Evolutionary conservation across 2,113 vertebrate genomes (phyloP).

Genomic region (Camelus bactrianus): DNA sequence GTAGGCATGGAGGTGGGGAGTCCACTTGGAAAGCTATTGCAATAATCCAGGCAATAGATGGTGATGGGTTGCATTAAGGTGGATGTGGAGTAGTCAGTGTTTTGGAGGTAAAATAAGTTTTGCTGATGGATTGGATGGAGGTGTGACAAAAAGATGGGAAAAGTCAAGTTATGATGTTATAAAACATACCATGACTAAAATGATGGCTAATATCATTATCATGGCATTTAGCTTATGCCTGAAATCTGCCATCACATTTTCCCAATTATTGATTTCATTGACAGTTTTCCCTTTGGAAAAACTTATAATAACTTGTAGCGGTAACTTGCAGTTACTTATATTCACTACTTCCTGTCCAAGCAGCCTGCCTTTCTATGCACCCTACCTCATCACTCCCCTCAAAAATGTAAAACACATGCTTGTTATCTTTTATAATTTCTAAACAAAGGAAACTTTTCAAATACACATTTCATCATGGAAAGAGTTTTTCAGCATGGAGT

Average conservation of each 20-base stretch:
- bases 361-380: neutral
- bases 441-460: neutral
- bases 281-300: slow-evolving; percentile 1
- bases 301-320: neutral
- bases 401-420: neutral
- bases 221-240: neutral
- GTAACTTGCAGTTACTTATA: neutral
- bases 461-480: neutral
- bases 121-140: neutral
- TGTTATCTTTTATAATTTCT: slow-evolving; percentile 5
- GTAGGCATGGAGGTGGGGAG: neutral
- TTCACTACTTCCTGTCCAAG: neutral
- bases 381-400: neutral
- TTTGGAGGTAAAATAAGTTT: slow-evolving; percentile 5
- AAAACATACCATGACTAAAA: neutral
- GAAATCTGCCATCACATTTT: neutral
- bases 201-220: neutral
- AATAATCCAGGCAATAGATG: neutral
- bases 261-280: neutral
- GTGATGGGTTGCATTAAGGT: neutral
- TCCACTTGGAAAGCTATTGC: neutral
- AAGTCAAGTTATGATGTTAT: neutral
- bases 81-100: neutral
- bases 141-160: neutral
- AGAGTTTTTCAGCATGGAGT: neutral